Conservation (phyloP, 2,113 vertebrate species). For the Onychorhynchus coronatus region DNA sequence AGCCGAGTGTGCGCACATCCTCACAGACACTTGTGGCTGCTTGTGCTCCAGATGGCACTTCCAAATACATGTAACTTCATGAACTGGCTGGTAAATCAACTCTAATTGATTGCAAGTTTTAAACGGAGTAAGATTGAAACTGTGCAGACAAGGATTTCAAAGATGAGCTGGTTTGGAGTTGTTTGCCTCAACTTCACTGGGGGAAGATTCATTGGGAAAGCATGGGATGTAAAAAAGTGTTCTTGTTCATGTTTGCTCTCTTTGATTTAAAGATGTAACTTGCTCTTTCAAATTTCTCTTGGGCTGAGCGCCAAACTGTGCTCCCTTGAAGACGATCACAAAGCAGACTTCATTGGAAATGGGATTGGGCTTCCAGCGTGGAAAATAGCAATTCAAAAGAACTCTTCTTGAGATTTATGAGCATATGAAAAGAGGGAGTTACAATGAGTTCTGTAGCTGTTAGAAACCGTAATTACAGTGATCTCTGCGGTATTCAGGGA, state of each 20-base stretch:
- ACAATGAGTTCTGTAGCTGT: background rate
- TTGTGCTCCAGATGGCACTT: slow-evolving; percentile 31
- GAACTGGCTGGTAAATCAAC: background rate
- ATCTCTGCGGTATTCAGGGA: background rate
- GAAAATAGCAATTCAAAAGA: slow-evolving; percentile 44
- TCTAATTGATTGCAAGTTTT: background rate
- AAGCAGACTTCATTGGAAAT: slow-evolving; percentile 28
- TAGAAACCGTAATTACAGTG: slow-evolving; percentile 4
- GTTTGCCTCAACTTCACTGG: background rate
- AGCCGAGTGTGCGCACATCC: background rate
- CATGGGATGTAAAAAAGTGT: background rate
- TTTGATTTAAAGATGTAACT: slow-evolving; percentile 61
- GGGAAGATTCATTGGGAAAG: background rate
- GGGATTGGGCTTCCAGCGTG: slow-evolving; percentile 9
- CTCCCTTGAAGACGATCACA: slow-evolving; percentile 45
- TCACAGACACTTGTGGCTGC: background rate
- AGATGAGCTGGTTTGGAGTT: background rate
- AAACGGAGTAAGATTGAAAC: background rate
- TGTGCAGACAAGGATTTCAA: background rate
- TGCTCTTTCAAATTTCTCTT: slow-evolving; percentile 40
- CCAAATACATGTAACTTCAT: background rate
- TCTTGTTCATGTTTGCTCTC: slow-evolving; percentile 3
- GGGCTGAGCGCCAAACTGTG: slow-evolving; percentile 8
- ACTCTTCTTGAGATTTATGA: slow-evolving; percentile 32
- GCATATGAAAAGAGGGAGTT: slow-evolving; percentile 15